Percentiles rank a stretch among this genome's conserved stretches.
These are phyloP conservation scores for Athripsodes cinereus DNA, from an alignment of 2,888 invertebrate species.

Conservation along the genomic window DNA sequence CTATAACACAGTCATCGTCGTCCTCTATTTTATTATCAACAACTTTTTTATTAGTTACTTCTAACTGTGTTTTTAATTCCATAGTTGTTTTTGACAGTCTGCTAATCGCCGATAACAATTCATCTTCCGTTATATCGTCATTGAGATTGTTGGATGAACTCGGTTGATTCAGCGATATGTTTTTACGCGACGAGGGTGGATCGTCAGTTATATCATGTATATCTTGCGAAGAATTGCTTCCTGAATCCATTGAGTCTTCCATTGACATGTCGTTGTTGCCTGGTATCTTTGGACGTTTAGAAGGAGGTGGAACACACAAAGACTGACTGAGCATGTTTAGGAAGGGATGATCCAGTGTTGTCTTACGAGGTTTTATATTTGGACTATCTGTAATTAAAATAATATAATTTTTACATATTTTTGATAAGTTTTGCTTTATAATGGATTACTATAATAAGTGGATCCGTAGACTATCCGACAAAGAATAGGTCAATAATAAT, in stretches of 20 bases:
- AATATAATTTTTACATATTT: background rate
- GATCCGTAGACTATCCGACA: too few relatives aligned
- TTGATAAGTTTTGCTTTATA: too few relatives aligned
- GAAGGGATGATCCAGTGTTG: slow-evolving; percentile 39
- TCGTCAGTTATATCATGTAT: background rate
- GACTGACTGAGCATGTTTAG: background rate
- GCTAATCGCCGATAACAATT: background rate
- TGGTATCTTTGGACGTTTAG: background rate
- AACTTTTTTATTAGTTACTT: background rate
- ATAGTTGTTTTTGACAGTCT: background rate
- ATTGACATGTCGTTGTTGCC: background rate
- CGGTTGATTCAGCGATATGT: background rate
- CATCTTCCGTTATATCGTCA: background rate
- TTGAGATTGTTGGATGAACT: background rate
- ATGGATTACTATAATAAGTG: too few relatives aligned
- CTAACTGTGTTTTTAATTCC: background rate
- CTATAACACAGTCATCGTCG: background rate
- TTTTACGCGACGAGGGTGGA: background rate
- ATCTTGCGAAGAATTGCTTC: background rate
- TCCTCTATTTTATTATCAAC: background rate
- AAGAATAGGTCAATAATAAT: too few relatives aligned
- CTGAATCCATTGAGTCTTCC: background rate
- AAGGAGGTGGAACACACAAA: background rate
- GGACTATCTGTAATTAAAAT: slow-evolving; percentile 28
- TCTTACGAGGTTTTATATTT: slow-evolving; percentile 45